Base-by-base conservation (phyloP, 2,113 vertebrate species). In the Rhipidura dahli region DNA sequence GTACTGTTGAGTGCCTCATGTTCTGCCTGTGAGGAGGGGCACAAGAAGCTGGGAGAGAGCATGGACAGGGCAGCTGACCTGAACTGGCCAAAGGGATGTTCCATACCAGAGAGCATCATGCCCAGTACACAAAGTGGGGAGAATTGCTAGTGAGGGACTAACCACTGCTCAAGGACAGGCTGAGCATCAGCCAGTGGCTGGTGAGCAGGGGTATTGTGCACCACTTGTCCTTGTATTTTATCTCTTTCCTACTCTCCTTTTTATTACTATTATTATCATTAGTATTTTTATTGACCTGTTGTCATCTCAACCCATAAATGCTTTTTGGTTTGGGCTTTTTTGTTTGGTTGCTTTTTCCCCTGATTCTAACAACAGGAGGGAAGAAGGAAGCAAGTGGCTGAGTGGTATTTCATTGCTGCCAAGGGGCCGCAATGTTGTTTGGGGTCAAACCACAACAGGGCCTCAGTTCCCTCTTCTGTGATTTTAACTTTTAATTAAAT, bases 371-470 rank as follows among this genome's bases (percentile, higher is more conserved):
- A 51, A 19, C 16, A 39, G 23, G 21, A 23, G 7, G 11, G 24
- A 68, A 10, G 28, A 11, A 53, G 6, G 20, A 12, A 35, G 26
- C 1, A 31, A 75, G 8, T 35, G 30, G 20, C 21, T 54, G 16
- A 35, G 7, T 19, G 21, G 4, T 15, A 40, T 26, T 54, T 40
- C 1, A 0, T 35, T 40, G 4, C n/a, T 54, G 10, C 6, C 22
- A n/a, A n/a, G n/a, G n/a, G n/a, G n/a, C n/a, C n/a, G n/a, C n/a
- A n/a, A n/a, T n/a, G n/a, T n/a, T n/a, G n/a, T n/a, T n/a, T 65
- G 20, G 9, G 17, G 13, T 54, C 54, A 76, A 76, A 54, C 3
- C 47, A 26, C n/a, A 66, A 14, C 17, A 68, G 65, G 12, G 4
- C 3, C 7, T 68, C 40, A 19, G 7, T 23, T 72, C 16, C 35